phyloP scores from a whole-genome alignment of 2,797 vertebrate genomes.

The Malurus splendens region DNA sequence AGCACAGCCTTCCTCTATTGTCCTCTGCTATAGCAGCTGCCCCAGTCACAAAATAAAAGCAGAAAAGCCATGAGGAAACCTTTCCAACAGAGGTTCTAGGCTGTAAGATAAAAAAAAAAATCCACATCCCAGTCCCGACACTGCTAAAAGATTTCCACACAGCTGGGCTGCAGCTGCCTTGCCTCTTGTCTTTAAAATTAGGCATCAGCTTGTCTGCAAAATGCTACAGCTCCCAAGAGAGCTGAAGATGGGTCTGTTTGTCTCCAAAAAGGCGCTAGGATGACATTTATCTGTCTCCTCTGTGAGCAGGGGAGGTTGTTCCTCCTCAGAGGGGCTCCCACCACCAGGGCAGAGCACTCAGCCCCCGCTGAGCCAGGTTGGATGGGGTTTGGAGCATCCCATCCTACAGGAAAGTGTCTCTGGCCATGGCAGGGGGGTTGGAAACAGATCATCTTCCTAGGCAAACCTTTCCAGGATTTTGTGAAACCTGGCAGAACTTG shows the following conservation, averaged over 20 bases:
- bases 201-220: neutral
- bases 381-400: neutral
- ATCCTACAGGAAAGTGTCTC: neutral
- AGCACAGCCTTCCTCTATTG: neutral
- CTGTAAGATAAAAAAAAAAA: neutral
- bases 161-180: neutral
- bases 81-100: neutral
- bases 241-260: neutral
- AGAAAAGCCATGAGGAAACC: neutral
- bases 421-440: neutral
- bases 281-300: neutral
- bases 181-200: neutral
- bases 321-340: neutral
- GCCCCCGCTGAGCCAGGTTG: neutral
- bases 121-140: neutral
- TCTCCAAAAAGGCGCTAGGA: neutral
- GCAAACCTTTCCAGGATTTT: neutral
- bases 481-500: neutral
- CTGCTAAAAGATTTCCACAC: neutral
- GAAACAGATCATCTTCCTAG: neutral
- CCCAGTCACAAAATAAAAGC: neutral
- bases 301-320: neutral
- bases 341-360: rapidly evolving
- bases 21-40: neutral
- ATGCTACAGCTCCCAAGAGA: neutral